Evolutionary conservation across 1,140 invertebrate genomes (phyloP).

Genomic region (Psilanteris sp.): DNA sequence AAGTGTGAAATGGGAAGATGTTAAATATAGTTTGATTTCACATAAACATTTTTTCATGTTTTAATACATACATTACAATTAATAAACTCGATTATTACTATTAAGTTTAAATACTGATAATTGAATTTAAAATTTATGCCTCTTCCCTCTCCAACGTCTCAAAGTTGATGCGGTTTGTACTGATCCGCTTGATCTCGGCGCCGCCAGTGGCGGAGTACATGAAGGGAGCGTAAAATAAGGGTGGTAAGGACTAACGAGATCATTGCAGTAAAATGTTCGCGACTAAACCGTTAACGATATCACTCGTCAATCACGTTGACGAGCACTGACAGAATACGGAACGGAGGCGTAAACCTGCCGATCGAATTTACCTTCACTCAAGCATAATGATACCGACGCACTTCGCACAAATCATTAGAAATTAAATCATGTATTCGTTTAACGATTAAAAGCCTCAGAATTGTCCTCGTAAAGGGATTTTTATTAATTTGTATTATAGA

Average conservation of each 20-base stretch:
- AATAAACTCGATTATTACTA: too few relatives aligned
- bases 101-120: too few relatives aligned
- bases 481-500: slow-evolving; percentile 14
- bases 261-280: slow-evolving; percentile 70
- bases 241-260: slow-evolving; percentile 72
- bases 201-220: slow-evolving; percentile 48
- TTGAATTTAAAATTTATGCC: slow-evolving; percentile 39
- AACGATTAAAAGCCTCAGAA: slow-evolving; percentile 11
- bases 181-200: slow-evolving; percentile 53
- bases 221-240: slow-evolving; percentile 58
- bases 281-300: slow-evolving; percentile 76
- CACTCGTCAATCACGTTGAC: slow-evolving; percentile 77
- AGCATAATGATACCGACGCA: slow-evolving; percentile 60
- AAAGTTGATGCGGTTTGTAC: slow-evolving; percentile 37
- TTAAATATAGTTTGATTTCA: too few relatives aligned
- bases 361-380: slow-evolving; percentile 58
- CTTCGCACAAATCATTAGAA: slow-evolving; percentile 68
- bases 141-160: neutral
- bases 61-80: too few relatives aligned
- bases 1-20: too few relatives aligned
- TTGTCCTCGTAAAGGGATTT: slow-evolving; percentile 13
- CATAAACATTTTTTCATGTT: too few relatives aligned
- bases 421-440: slow-evolving; percentile 65
- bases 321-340: slow-evolving; percentile 68
- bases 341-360: slow-evolving; percentile 48